Conservation (phyloP, 2,113 vertebrate genomes). For the Pseudorhombus dupliciocellatus region DNA sequence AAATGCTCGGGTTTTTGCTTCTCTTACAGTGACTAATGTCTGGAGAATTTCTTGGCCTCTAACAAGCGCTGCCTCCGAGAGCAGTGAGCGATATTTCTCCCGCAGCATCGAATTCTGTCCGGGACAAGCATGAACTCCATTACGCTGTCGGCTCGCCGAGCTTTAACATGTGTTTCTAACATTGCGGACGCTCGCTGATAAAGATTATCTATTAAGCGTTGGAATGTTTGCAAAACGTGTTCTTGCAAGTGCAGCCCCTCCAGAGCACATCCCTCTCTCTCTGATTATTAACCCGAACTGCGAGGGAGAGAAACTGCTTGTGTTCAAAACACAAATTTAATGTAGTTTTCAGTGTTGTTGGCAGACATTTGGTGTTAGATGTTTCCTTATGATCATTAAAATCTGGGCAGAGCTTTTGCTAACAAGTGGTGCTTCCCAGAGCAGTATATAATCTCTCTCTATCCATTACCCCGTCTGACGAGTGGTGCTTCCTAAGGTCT, state of each 20-base stretch:
- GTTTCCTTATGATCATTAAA: constrained; percentile 45
- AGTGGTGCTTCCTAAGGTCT: constrained; percentile 54
- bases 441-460: constrained; percentile 51
- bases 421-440: constrained; percentile 53
- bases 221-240: constrained; percentile 3
- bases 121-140: too few species aligned
- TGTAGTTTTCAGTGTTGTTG: not conserved
- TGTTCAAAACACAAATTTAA: constrained; percentile 1
- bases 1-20: constrained; percentile 6
- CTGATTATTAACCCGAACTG: constrained; percentile 8
- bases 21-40: constrained; percentile 14
- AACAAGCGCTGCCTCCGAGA: not conserved
- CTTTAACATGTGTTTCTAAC: not conserved
- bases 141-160: not conserved
- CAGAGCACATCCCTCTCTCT: constrained; percentile 15
- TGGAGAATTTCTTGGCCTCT: constrained; percentile 9
- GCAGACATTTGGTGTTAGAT: constrained; percentile 6
- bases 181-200: too few species aligned
- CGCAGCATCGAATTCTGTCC: not conserved
- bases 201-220: not conserved
- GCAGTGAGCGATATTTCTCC: constrained; percentile 2
- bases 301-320: not conserved
- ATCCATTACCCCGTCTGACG: constrained; percentile 62
- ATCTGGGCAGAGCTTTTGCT: constrained; percentile 21
- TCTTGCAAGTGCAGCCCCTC: constrained; percentile 19